These are phyloP conservation scores for Prionace glauca DNA, from an alignment of 2,797 vertebrate genomes.

Conservation along the genomic window DNA sequence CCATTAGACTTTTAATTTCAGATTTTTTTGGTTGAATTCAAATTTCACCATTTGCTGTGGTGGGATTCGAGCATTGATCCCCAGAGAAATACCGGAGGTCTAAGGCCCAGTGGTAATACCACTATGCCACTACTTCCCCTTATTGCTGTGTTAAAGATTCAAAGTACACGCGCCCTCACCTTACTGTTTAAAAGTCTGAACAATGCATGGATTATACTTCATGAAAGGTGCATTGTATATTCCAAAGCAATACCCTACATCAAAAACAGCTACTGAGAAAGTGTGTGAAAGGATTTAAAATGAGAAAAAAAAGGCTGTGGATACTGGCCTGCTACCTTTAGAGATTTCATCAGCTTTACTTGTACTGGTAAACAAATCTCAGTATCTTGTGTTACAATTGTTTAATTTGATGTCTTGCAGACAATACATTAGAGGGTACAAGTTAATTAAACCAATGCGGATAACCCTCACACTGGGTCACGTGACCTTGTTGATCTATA, in stretches of 20 bases:
- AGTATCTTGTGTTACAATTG: background rate
- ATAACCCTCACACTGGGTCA: background rate
- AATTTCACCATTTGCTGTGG: too few species aligned
- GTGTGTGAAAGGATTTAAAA: background rate
- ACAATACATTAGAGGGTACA: slow-evolving; percentile 1
- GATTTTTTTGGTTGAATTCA: too few species aligned
- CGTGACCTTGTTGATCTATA: background rate
- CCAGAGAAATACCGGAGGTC: too few species aligned
- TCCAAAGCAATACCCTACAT: background rate
- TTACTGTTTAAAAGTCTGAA: background rate
- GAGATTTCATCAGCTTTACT: background rate
- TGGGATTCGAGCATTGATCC: too few species aligned
- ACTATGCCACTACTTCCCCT: too few species aligned
- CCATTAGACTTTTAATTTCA: too few species aligned
- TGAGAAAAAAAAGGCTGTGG: background rate
- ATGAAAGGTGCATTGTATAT: background rate
- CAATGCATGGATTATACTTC: background rate
- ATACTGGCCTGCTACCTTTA: background rate
- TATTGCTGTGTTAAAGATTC: too few species aligned
- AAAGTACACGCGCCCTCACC: background rate
- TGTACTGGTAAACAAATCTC: background rate
- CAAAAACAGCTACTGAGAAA: background rate
- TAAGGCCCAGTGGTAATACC: too few species aligned
- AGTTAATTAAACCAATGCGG: background rate
- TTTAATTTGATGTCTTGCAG: background rate